Evolutionary conservation across 2,888 invertebrate genomes (phyloP).

Genomic region (Caenorhabditis sp.): DNA sequence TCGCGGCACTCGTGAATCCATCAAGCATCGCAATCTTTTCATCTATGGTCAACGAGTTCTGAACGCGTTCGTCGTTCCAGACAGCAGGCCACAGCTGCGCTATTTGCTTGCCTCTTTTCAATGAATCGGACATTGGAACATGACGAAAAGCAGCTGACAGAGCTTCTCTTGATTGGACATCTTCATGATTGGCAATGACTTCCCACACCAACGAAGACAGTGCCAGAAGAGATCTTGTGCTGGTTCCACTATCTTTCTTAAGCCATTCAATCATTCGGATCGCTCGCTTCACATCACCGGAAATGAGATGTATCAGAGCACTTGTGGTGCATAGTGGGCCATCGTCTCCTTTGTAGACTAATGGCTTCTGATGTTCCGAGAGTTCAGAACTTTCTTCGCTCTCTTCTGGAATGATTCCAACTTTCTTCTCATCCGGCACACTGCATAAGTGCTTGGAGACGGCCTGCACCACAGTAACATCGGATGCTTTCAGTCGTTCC

Average conservation of each 20-base stretch:
- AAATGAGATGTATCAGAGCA: conserved; percentile 68
- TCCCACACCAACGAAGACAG: conserved; percentile 72
- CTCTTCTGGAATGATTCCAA: conserved; percentile 30
- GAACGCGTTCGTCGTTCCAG: conserved; percentile 64
- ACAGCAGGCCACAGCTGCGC: conserved; percentile 70
- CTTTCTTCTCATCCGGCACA: conserved; percentile 14
- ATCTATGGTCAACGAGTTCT: conserved; percentile 57
- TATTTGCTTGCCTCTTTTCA: conserved; percentile 66
- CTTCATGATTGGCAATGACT: conserved; percentile 73
- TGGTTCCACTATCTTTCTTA: conserved; percentile 31
- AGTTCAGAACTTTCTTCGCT: background rate
- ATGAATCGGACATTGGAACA: conserved; percentile 68
- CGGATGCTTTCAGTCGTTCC: conserved; percentile 49
- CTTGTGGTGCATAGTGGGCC: conserved; percentile 59
- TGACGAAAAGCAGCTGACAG: conserved; percentile 65
- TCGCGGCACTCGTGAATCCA: conserved; percentile 60
- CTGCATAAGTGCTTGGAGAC: conserved; percentile 56
- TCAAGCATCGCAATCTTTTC: conserved; percentile 70
- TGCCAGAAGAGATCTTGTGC: conserved; percentile 44
- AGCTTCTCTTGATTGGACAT: conserved; percentile 67
- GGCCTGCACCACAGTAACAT: conserved; percentile 49
- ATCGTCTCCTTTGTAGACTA: conserved; percentile 41
- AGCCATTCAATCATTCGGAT: conserved; percentile 63
- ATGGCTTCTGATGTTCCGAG: background rate
- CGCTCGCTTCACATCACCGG: conserved; percentile 66